These are phyloP conservation scores for Ctenoplectra terminalis DNA, from an alignment of 1,140 invertebrate species.

Conservation along the genomic window DNA sequence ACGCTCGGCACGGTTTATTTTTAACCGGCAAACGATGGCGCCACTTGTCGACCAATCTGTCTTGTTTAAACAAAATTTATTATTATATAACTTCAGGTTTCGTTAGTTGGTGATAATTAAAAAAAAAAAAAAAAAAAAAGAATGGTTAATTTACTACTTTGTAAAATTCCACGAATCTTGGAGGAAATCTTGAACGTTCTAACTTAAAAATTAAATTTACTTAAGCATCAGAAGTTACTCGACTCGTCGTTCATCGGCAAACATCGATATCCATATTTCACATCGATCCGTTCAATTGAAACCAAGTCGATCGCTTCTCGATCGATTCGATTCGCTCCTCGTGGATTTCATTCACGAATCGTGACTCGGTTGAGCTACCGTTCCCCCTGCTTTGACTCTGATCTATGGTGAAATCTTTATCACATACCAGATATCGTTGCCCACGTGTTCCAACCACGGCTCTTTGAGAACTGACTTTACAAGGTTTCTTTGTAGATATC, in stretches of 20 bases:
- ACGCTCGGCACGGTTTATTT: constrained; percentile 21
- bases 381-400: constrained; percentile 17
- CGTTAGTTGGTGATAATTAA: not conserved
- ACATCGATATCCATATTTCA: not conserved
- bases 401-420: constrained; percentile 65
- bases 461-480: constrained; percentile 40
- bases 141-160: not conserved
- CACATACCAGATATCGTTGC: constrained; percentile 61
- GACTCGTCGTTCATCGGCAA: not conserved
- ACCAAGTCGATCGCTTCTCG: not conserved
- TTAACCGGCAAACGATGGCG: constrained; percentile 15
- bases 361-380: constrained; percentile 49
- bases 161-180: not conserved
- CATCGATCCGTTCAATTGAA: not conserved
- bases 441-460: constrained; percentile 48
- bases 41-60: not conserved
- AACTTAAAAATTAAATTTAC: constrained; percentile 15
- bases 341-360: constrained; percentile 55
- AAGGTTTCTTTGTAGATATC: constrained; percentile 58
- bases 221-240: not conserved
- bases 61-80: not conserved
- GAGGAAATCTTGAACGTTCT: not conserved
- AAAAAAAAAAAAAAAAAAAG: not conserved
- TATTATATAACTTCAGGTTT: not conserved
- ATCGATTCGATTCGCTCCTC: not conserved